Evolutionary conservation across 2,888 invertebrate genomes (phyloP), one percentile per base, ranked within the genome.

Genomic region (Cremastinae sp.): DNA sequence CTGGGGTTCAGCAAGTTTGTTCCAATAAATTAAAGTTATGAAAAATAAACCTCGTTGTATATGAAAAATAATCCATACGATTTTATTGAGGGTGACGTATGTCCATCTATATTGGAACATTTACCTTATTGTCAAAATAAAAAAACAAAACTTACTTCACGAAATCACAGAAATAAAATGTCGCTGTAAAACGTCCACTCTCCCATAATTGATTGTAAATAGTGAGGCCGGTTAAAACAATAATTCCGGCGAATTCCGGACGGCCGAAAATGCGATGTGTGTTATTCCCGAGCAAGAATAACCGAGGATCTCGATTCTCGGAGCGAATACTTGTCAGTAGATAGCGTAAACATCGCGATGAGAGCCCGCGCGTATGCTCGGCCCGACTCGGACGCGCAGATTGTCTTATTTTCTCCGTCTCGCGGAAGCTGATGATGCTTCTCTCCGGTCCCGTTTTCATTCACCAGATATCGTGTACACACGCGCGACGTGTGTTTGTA

Each of bases 271-370:
- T 41, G 22, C 75, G 45, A 70, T 69, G n/a, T n/a, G n/a, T n/a
- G 61, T 73, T 76, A 62, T 74, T 62, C 54, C n/a, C 64, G 71
- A 75, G 12, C 79, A 54, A 75, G 71, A 79, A 80, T 79, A 80
- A 80, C 75, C 53, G 28, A 61, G 16, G 61, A 45, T 54, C 53
- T 69, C 41, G 51, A 22, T 12, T 54, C 51, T 45, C 51, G 18
- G 61, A 14, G 36, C 49, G 56, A 69, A 78, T 78, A 65, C 72
- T 72, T 65, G 75, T 72, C 78, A 73, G 78, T 75, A 45, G 41
- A 73, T 54, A 61, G 28, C 14, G 34, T 76, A 76, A 76, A 73
- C 73, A 76, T 69, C 58, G 71, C 28, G 74, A n/a, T n/a, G n/a
- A 61, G 61, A 43, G 43, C 58, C 28, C 28, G 54, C 61, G 54